Conservation (phyloP, 2,113 vertebrate genomes). For the Chloroceryle aenea region DNA sequence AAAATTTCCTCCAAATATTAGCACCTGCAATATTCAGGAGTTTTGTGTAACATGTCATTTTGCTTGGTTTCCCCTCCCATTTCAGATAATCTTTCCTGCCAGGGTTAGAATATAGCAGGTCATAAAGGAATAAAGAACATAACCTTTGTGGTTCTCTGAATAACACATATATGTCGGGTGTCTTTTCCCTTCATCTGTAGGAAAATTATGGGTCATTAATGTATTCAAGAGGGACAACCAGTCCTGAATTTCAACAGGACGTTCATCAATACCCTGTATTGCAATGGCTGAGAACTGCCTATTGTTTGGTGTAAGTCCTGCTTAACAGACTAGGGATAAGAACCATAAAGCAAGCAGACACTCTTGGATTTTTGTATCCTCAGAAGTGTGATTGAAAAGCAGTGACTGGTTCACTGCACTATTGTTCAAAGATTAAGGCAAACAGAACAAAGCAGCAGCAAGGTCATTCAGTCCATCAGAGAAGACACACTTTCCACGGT, state of each 20-base stretch:
- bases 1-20: background rate
- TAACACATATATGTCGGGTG: background rate
- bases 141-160: background rate
- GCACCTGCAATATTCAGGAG: background rate
- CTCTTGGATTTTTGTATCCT: background rate
- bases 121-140: background rate
- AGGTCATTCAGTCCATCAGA: conserved; percentile 30
- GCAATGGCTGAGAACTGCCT: background rate
- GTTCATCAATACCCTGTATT: background rate
- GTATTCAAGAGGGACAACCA: background rate
- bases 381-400: conserved; percentile 45
- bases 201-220: background rate
- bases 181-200: background rate
- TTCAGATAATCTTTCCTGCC: background rate
- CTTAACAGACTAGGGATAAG: background rate
- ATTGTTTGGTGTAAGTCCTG: background rate
- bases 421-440: conserved; percentile 55
- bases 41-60: background rate
- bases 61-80: background rate
- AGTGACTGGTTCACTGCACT: conserved; percentile 37
- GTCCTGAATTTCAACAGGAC: background rate
- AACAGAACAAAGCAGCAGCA: background rate
- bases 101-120: background rate
- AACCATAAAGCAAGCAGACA: background rate
- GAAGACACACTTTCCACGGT: background rate